Base-by-base conservation (phyloP, 2,113 vertebrate genomes). In the Indicator maculatus region DNA sequence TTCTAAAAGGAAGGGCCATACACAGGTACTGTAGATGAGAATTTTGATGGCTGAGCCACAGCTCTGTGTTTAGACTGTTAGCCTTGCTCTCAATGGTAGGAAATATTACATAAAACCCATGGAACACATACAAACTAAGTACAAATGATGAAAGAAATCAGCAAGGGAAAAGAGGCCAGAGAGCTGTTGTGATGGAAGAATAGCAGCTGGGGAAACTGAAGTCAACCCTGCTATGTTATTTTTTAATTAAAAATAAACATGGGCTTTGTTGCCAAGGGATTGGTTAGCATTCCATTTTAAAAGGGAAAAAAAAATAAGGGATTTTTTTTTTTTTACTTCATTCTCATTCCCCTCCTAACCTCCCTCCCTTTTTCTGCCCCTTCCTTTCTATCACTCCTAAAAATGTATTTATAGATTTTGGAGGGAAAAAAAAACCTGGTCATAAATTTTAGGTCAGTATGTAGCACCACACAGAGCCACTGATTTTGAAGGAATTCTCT, bases 231-330 rank as follows among this genome's bases (percentile, higher is more conserved):
- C 88, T 94, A 95, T 95, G 95, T 95, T 96, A 96, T 96, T 97
- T 97, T 97, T 97, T 97, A 97, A 98, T 98, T 96, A 97, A 97
- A 98, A 98, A 96, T 97, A 96, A 98, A 96, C 96, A 97, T 20
- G 53, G 64, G 44, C 41, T 96, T 98, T 95, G 96, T 93, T 96
- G 96, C 95, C 95, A 97, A 85, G 94, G 96, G 96, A 96, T 96
- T 96, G 82, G 95, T 96, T 96, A 98, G 88, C 96, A 96, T 97
- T 97, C 94, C 91, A 90, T 93, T 90, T 28, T 18, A 52, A 52
- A 52, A 13, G 23, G 23, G 50, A 85, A 83, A 84, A 75, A 73
- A 66, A 83, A 66, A 85, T 45, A 70, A 31, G 41, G 33, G 79
- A 83, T 94, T 95, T 91, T 88, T 33, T 96, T 96, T 88, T 33